phyloP scores from a whole-genome alignment of 2,888 invertebrate species.

The Saturnia japonica region DNA sequence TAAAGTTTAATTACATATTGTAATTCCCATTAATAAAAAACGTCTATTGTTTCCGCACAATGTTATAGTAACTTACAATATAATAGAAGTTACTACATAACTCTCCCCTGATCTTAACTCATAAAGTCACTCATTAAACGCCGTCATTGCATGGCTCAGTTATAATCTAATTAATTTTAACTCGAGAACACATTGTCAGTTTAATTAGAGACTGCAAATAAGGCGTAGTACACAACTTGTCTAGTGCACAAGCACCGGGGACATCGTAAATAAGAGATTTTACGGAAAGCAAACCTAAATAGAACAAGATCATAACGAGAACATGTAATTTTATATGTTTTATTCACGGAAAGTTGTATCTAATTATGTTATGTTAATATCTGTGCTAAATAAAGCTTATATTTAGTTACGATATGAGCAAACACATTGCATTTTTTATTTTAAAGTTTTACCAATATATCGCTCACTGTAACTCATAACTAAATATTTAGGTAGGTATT shows the following conservation, averaged over 20 bases:
- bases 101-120: conserved; percentile 36
- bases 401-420: neutral
- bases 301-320: conserved; percentile 28
- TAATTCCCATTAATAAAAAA: neutral
- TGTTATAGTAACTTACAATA: conserved; percentile 40
- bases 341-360: conserved; percentile 27
- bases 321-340: conserved; percentile 29
- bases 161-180: conserved; percentile 67
- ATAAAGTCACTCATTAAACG: conserved; percentile 50
- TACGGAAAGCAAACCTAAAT: conserved; percentile 30
- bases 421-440: conserved; percentile 1
- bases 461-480: no score
- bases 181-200: conserved; percentile 58
- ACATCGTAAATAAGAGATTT: conserved; percentile 34
- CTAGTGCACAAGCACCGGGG: conserved; percentile 28
- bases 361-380: conserved; percentile 20
- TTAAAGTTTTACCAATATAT: neutral
- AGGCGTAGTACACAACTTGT: conserved; percentile 29
- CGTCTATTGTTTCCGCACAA: neutral
- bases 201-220: conserved; percentile 61
- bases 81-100: conserved; percentile 55
- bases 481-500: no score
- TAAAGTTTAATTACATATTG: no score
- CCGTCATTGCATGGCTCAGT: conserved; percentile 56
- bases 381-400: neutral